Conservation (phyloP, 2,888 invertebrate species). For the Orthonevra nobilis region DNA sequence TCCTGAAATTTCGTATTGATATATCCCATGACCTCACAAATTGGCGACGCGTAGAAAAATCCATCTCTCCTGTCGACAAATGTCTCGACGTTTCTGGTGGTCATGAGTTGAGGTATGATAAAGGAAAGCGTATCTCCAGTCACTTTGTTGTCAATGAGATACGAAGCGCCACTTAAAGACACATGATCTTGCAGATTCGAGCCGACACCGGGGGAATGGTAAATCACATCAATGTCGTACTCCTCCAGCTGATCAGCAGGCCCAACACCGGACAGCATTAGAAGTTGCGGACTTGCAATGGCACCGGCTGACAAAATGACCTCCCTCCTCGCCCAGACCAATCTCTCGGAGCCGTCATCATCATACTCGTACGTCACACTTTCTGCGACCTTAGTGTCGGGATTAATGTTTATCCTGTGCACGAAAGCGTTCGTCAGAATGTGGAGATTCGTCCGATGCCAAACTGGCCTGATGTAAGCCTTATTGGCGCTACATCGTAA, state of each 20-base stretch:
- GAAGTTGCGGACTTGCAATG: conserved; percentile 90
- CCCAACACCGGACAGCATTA: conserved; percentile 92
- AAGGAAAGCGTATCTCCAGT: conserved; percentile 84
- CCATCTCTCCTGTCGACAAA: conserved; percentile 84
- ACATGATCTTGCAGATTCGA: conserved; percentile 91
- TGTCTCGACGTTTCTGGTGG: conserved; percentile 83
- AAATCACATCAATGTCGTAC: conserved; percentile 83
- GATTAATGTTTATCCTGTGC: conserved; percentile 85
- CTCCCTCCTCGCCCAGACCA: conserved; percentile 85
- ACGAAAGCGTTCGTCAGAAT: conserved; percentile 86
- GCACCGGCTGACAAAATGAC: conserved; percentile 92
- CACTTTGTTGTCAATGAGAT: conserved; percentile 84
- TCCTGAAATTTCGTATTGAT: conserved; percentile 87
- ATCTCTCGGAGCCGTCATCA: conserved; percentile 75
- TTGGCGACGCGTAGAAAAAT: conserved; percentile 87
- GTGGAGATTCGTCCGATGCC: conserved; percentile 87
- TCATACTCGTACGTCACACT: conserved; percentile 84
- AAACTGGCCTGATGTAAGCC: conserved; percentile 87
- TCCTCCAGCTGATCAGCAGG: conserved; percentile 84
- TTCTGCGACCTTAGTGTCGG: conserved; percentile 83
- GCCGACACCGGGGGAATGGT: conserved; percentile 87
- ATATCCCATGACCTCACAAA: conserved; percentile 90
- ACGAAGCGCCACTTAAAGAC: conserved; percentile 89
- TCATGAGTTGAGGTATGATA: conserved; percentile 85
- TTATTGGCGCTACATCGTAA: conserved; percentile 91